Conservation (phyloP, 2,888 invertebrate genomes). For the Rhodophaea formosa region DNA sequence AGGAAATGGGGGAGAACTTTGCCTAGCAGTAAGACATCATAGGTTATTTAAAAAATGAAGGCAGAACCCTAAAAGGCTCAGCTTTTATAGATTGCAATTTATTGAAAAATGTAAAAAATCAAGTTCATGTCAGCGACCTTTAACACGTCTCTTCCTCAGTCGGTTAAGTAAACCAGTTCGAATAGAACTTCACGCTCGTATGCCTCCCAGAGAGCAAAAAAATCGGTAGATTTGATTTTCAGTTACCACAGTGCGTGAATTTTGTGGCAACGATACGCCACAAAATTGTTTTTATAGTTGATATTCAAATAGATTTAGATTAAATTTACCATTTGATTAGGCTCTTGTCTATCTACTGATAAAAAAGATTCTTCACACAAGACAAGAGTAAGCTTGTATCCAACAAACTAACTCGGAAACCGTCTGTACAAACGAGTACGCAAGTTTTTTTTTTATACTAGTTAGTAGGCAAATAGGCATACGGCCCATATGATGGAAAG, state of each 20-base stretch:
- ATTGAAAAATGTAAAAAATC: constrained; percentile 9
- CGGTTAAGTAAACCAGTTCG: constrained; percentile 28
- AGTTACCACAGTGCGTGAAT: constrained; percentile 40
- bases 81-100: neutral
- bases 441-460: too few relatives aligned
- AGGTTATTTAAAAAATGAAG: too few relatives aligned
- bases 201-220: constrained; percentile 26
- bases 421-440: too few relatives aligned
- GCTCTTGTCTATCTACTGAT: neutral
- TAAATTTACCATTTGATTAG: neutral
- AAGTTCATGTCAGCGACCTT: constrained; percentile 22
- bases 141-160: constrained; percentile 36
- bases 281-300: neutral
- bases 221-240: constrained; percentile 21
- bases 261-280: constrained; percentile 25
- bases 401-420: too few relatives aligned
- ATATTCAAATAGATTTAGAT: neutral
- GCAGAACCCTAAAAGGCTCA: neutral
- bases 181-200: constrained; percentile 49
- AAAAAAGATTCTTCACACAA: neutral
- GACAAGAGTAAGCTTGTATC: too few relatives aligned
- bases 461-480: too few relatives aligned
- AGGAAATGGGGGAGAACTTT: too few relatives aligned
- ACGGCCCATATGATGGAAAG: too few relatives aligned
- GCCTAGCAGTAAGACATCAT: too few relatives aligned